A percentile compares a stretch with the other conserved stretches of the same genome.
Evolutionary conservation across 2,113 vertebrate genomes (phyloP).

Genomic region (Tetrao urogallus): DNA sequence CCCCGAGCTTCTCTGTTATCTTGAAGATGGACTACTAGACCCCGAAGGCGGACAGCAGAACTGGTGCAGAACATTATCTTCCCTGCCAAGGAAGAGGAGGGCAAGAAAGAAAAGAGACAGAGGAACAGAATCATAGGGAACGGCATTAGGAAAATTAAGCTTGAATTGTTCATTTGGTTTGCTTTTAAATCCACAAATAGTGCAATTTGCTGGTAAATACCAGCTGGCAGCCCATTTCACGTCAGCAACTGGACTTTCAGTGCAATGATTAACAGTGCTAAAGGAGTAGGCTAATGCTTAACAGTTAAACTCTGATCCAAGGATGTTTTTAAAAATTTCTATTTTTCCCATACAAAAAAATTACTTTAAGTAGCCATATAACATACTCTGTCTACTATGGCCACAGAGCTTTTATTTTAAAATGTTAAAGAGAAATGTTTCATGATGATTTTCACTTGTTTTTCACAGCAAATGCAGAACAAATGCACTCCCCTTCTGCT

Average conservation of each 20-base stretch:
- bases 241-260: background rate
- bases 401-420: background rate
- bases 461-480: background rate
- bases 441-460: background rate
- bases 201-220: background rate
- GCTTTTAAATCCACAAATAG: background rate
- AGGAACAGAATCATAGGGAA: conserved; percentile 71
- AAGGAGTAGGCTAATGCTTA: background rate
- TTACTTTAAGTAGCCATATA: background rate
- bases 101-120: conserved; percentile 56
- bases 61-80: conserved; percentile 74
- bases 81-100: conserved; percentile 66
- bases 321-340: background rate
- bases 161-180: background rate
- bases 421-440: background rate
- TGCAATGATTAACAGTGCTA: background rate
- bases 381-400: background rate
- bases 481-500: background rate
- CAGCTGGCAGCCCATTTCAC: background rate
- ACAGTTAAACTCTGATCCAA: background rate
- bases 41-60: conserved; percentile 75
- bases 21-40: conserved; percentile 76
- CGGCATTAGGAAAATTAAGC: conserved; percentile 59
- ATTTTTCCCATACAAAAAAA: background rate
- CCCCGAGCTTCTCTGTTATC: conserved; percentile 68